A percentile compares a stretch with the other conserved stretches of the same genome.
Evolutionary conservation across 2,797 vertebrate genomes (phyloP).

Genomic region (Cygnus olor): DNA sequence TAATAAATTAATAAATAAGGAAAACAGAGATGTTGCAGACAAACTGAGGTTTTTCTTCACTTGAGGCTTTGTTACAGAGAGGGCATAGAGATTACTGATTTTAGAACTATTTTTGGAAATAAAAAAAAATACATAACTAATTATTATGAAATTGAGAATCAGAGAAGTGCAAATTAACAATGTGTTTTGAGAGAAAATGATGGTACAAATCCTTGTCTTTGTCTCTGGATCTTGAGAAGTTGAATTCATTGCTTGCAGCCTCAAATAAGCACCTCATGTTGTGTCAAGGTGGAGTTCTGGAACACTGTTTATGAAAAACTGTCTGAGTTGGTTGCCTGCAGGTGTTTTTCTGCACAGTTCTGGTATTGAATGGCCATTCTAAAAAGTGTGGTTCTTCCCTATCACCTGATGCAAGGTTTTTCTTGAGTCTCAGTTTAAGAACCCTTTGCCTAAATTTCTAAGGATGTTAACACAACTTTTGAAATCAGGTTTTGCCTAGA

Average conservation of each 20-base stretch:
- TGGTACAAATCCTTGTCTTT: not conserved
- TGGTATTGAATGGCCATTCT: not conserved
- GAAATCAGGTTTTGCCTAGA: not conserved
- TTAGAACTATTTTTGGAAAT: not conserved
- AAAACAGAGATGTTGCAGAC: not conserved
- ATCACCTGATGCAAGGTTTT: not conserved
- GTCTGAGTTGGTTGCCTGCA: rapidly evolving
- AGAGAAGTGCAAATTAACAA: not conserved
- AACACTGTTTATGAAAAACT: rapidly evolving
- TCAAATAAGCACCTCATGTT: not conserved
- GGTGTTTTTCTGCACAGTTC: not conserved
- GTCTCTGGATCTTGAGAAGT: not conserved
- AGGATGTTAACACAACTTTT: not conserved
- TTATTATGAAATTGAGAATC: not conserved
- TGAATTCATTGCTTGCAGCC: not conserved
- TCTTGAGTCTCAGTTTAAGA: not conserved
- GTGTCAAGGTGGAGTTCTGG: not conserved
- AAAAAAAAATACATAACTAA: not conserved
- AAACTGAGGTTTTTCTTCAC: not conserved
- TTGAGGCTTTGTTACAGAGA: not conserved
- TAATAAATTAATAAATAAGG: not conserved
- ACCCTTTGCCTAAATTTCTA: not conserved
- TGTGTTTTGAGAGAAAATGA: not conserved
- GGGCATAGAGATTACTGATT: not conserved
- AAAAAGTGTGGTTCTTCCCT: not conserved